phyloP scores from a whole-genome alignment of 2,113 vertebrate species.

The Prunella fulvescens region DNA sequence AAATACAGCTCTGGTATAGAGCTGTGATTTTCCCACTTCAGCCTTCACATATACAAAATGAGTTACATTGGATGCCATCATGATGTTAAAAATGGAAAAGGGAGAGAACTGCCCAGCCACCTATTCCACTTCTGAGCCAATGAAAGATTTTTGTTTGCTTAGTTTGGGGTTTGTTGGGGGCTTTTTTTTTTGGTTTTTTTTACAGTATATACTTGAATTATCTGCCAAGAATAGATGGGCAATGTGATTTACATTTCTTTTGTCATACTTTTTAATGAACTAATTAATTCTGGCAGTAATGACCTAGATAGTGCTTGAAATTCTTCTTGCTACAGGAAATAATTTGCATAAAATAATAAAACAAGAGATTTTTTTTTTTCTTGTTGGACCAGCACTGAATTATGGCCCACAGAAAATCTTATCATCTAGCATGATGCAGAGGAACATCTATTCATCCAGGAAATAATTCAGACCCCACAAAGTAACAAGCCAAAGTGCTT shows the following conservation, averaged over 20 bases:
- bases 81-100: not conserved
- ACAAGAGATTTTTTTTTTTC: not conserved
- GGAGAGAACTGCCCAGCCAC: not conserved
- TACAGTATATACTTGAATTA: not conserved
- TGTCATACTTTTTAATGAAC: not conserved
- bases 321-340: constrained; percentile 4
- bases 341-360: constrained; percentile 12
- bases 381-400: not conserved
- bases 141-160: not conserved
- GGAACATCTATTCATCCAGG: not conserved
- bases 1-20: not conserved
- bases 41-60: not conserved
- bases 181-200: not conserved
- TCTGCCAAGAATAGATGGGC: not conserved
- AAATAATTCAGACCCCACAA: not conserved
- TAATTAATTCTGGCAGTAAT: constrained; percentile 14
- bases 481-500: not conserved
- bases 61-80: not conserved
- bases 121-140: not conserved
- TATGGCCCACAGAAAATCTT: not conserved
- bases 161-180: not conserved
- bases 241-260: constrained; percentile 11
- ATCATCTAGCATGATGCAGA: not conserved
- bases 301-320: not conserved
- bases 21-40: not conserved